These are phyloP conservation scores for Nephotettix cincticeps DNA, from an alignment of 1,140 invertebrate species.

Conservation along the genomic window DNA sequence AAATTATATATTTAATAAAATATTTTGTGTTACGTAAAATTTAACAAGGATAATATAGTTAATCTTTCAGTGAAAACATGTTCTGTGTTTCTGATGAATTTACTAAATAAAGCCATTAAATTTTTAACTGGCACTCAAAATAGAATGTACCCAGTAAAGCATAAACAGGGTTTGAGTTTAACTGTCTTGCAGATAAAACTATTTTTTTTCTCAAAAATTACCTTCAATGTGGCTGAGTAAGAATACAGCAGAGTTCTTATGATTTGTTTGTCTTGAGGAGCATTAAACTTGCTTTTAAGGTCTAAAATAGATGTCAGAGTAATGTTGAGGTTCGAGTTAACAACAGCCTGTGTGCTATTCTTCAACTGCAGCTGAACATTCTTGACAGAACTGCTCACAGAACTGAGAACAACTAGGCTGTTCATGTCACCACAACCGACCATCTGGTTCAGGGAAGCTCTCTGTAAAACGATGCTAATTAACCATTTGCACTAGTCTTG, in stretches of 20 bases:
- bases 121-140: background rate
- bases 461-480: constrained; percentile 1
- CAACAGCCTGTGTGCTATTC: background rate
- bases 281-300: background rate
- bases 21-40: no score
- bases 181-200: no score
- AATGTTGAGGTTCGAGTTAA: constrained; percentile 9
- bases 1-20: no score
- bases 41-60: no score
- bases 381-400: background rate
- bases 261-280: background rate
- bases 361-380: background rate
- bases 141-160: background rate
- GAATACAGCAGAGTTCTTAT: background rate
- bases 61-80: no score
- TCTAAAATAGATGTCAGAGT: background rate
- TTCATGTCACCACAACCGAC: background rate
- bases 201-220: no score
- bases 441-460: constrained; percentile 1
- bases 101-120: no score
- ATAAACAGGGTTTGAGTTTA: no score
- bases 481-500: no score
- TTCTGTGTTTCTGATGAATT: no score
- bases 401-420: background rate
- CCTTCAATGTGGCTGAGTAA: background rate